Conservation (phyloP, 2,888 invertebrate genomes). For the Thumatha senex region DNA sequence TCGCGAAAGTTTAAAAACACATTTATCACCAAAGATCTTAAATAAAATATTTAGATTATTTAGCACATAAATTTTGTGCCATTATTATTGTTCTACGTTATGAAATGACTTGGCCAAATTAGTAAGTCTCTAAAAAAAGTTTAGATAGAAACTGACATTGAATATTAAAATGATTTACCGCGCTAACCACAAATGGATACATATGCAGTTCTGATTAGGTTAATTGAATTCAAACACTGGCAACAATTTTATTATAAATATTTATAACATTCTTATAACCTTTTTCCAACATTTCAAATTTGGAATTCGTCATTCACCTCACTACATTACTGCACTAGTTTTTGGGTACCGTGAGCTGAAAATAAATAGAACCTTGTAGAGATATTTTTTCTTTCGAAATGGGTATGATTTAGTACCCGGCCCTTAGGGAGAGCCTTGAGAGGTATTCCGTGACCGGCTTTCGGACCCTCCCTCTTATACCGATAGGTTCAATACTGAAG, state of each 20-base stretch:
- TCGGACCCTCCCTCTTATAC: constrained; percentile 49
- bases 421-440: constrained; percentile 37
- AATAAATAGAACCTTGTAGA: constrained; percentile 21
- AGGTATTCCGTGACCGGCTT: constrained; percentile 43
- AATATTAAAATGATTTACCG: neutral
- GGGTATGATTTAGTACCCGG: constrained; percentile 35
- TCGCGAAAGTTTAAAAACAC: too few relatives aligned
- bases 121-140: neutral
- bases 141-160: neutral
- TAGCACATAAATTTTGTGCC: too few relatives aligned
- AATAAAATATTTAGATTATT: too few relatives aligned
- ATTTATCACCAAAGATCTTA: too few relatives aligned
- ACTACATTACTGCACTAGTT: constrained; percentile 5
- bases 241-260: neutral
- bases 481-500: constrained; percentile 44
- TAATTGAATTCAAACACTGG: neutral
- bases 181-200: neutral
- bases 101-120: too few relatives aligned
- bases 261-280: neutral
- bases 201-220: neutral
- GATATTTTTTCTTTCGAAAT: constrained; percentile 32
- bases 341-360: constrained; percentile 24
- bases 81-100: too few relatives aligned
- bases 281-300: constrained; percentile 3
- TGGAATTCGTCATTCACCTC: constrained; percentile 1